phyloP scores from a whole-genome alignment of 1,140 invertebrate species.

The Hypothenemus hampei region DNA sequence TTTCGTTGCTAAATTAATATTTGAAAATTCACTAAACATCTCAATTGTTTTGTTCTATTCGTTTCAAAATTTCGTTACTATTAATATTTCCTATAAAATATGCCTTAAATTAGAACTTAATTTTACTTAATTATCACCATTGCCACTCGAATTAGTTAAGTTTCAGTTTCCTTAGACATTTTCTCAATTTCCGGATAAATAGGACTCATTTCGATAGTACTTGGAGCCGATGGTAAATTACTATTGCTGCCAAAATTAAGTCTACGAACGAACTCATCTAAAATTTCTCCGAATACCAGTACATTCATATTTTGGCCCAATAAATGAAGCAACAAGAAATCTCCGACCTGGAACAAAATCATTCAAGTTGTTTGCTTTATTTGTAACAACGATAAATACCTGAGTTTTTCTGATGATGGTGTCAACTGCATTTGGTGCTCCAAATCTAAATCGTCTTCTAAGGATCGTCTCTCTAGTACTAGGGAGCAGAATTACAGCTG shows the following conservation, averaged over 20 bases:
- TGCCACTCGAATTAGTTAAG: conserved; percentile 49
- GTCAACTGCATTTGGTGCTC: conserved; percentile 62
- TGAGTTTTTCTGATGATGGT: conserved; percentile 71
- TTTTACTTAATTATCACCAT: background rate
- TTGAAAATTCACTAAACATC: too few species aligned
- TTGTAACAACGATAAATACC: conserved; percentile 47
- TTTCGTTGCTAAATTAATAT: too few species aligned
- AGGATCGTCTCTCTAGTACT: conserved; percentile 74
- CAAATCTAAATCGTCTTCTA: conserved; percentile 70
- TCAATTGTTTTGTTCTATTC: too few species aligned
- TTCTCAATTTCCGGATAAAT: conserved; percentile 75
- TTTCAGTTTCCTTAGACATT: conserved; percentile 74
- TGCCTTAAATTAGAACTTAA: too few species aligned
- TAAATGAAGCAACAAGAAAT: conserved; percentile 76
- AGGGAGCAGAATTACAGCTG: conserved; percentile 71
- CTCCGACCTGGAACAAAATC: conserved; percentile 74
- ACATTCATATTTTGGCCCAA: conserved; percentile 82
- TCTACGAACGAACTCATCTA: conserved; percentile 58
- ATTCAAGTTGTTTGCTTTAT: too few species aligned
- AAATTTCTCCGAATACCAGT: conserved; percentile 69
- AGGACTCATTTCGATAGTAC: conserved; percentile 76
- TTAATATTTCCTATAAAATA: too few species aligned
- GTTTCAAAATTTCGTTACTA: too few species aligned
- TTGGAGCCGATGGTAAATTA: conserved; percentile 70
- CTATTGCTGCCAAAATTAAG: conserved; percentile 65